Base-by-base conservation (phyloP, 2,888 invertebrate genomes). In the Dendrolimus houi region DNA sequence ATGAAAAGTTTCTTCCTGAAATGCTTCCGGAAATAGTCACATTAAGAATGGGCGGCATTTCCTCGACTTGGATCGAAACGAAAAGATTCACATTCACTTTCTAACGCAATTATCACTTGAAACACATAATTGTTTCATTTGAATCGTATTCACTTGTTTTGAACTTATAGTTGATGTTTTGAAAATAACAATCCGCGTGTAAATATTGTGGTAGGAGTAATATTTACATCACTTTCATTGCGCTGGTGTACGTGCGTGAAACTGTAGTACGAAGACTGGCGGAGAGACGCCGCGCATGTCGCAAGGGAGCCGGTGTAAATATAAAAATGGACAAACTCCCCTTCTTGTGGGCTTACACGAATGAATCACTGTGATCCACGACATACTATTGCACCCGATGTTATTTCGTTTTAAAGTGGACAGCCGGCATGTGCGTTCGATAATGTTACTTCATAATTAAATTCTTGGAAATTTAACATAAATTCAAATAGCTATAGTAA, bases 241-340 rank as follows among this genome's bases (percentile, higher is more conserved):
- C 86, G 81, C 79, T 86, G 83, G 81, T 87, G 87, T 86, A 83
- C 74, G 87, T 85, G 84, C 85, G 85, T 85, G 85, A 85, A 81
- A 85, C 83, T 81, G 85, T 87, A 85, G 85, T 87, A 79, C 75
- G 82, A 70, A 81, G 85, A 89, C 89, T 90, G 88, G 81, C 87
- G 77, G 75, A 79, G 82, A 82, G 81, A 83, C 87, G 87, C 77
- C 87, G 89, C 90, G 89, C 88, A 89, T 88, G 88, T 87, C 88
- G 80, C 77, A 81, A 84, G 87, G 85, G 87, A 84, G 81, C 77
- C 85, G 85, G 75, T 83, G 84, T 86, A 90, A 89, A 88, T 89
- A 88, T 89, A 90, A 90, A 89, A 90, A 88, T 88, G 87, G 82
- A 87, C 81, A 84, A 85, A 84, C 87, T 89, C 89, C 88, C 89